Percentiles rank a stretch among this genome's conserved stretches.
Evolutionary conservation across 2,888 invertebrate species (phyloP).

Genomic region (Danaus chrysippus): DNA sequence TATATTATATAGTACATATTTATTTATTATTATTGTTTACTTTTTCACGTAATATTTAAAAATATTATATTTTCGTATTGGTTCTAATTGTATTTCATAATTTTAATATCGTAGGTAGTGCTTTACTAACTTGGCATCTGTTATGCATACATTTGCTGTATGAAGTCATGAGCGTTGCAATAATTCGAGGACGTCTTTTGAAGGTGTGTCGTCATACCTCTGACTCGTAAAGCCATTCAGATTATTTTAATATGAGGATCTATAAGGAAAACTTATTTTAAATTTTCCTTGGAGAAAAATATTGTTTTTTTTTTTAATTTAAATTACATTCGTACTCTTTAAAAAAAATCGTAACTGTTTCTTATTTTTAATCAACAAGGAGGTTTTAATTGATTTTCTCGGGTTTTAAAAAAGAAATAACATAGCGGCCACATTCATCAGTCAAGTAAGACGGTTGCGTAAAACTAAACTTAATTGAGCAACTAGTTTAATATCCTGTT

Average conservation of each 20-base stretch:
- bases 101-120: background rate
- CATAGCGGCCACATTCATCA: background rate
- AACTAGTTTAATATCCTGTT: conserved; percentile 1
- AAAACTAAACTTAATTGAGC: background rate
- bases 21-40: background rate
- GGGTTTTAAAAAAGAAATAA: too few relatives aligned
- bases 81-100: background rate
- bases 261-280: background rate
- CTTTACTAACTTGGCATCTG: background rate
- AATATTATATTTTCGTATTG: background rate
- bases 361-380: too few relatives aligned
- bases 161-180: conserved; percentile 2
- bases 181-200: conserved; percentile 1
- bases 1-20: background rate
- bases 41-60: too few relatives aligned
- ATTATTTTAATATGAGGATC: background rate
- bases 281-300: background rate
- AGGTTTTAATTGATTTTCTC: too few relatives aligned
- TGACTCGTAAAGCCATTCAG: background rate
- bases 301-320: background rate
- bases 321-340: background rate
- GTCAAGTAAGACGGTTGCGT: conserved; percentile 1
- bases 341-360: too few relatives aligned
- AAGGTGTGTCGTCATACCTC: conserved; percentile 1
- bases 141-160: conserved; percentile 2